Evolutionary conservation across 2,888 invertebrate species (phyloP).

Genomic region (Abscondita cerata): DNA sequence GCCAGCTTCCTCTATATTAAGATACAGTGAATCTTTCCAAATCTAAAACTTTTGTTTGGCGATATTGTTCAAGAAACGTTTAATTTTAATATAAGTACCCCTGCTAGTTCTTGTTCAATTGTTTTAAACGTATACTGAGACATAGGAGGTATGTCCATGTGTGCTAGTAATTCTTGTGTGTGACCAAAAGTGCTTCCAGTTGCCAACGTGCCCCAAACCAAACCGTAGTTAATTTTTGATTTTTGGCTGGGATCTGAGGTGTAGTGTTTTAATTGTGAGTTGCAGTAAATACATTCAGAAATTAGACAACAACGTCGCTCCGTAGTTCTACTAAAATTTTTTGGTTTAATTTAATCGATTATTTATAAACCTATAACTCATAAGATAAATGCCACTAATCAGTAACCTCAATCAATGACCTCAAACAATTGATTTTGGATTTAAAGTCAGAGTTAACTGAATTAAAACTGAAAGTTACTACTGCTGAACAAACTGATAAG

Average conservation of each 20-base stretch:
- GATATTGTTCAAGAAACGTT: background rate
- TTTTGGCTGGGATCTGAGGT: background rate
- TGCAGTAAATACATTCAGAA: background rate
- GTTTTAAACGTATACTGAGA: background rate
- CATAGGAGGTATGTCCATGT: slow-evolving; percentile 3
- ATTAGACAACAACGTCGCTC: background rate
- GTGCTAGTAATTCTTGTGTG: background rate
- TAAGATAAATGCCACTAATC: too few relatives aligned
- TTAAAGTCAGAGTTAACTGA: too few relatives aligned
- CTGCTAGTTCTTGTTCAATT: background rate
- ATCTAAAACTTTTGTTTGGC: background rate
- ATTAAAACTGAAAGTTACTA: too few relatives aligned
- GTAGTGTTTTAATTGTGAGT: background rate
- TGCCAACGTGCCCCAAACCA: background rate
- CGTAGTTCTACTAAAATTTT: too few relatives aligned
- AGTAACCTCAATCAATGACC: too few relatives aligned
- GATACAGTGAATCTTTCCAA: background rate
- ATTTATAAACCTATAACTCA: too few relatives aligned
- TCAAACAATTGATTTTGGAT: too few relatives aligned
- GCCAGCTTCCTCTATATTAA: background rate
- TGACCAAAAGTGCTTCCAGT: background rate
- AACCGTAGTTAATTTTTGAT: slow-evolving; percentile 1
- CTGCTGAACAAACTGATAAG: too few relatives aligned
- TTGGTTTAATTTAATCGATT: too few relatives aligned
- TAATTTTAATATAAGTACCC: background rate